A percentile compares a stretch with the other conserved stretches of the same genome.
These are phyloP conservation scores for Caenorhabditis zanzibari DNA, from an alignment of 2,888 invertebrate species.

Conservation along the genomic window DNA sequence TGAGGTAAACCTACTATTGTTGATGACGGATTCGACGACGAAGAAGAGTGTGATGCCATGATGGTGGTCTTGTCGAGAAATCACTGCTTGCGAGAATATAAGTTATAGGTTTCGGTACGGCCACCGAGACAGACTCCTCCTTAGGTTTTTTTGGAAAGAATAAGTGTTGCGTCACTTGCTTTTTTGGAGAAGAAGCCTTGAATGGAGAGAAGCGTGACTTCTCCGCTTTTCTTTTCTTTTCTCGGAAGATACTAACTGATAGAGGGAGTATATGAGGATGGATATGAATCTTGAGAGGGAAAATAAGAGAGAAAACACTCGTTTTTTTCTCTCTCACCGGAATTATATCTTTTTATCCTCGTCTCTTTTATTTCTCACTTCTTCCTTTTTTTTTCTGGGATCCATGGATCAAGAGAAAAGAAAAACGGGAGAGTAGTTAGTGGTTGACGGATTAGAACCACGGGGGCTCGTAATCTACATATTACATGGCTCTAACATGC, in stretches of 20 bases:
- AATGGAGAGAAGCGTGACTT: conserved; percentile 42
- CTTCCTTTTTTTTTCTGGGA: conserved; percentile 22
- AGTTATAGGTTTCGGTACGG: conserved; percentile 23
- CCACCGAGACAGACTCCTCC: background rate
- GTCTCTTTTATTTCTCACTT: conserved; percentile 49
- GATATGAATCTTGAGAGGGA: conserved; percentile 47
- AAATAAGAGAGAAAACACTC: conserved; percentile 52
- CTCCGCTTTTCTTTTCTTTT: conserved; percentile 31
- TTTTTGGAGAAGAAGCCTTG: conserved; percentile 36
- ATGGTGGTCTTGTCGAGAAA: conserved; percentile 13
- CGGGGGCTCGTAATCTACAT: conserved; percentile 61
- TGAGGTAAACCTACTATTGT: conserved; percentile 55
- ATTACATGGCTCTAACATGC: conserved; percentile 54
- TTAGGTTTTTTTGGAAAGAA: conserved; percentile 2
- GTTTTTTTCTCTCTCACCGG: conserved; percentile 53
- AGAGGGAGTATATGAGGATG: conserved; percentile 59
- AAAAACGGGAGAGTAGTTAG: conserved; percentile 35
- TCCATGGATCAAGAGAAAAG: conserved; percentile 38
- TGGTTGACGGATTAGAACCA: conserved; percentile 56
- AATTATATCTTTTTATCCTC: conserved; percentile 67
- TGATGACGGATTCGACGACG: conserved; percentile 42
- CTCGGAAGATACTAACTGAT: conserved; percentile 49
- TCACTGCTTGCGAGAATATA: conserved; percentile 36
- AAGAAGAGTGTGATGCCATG: conserved; percentile 52
- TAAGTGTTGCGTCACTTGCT: conserved; percentile 41